phyloP scores from a whole-genome alignment of 2,113 vertebrate species.

The Blennius ocellaris region DNA sequence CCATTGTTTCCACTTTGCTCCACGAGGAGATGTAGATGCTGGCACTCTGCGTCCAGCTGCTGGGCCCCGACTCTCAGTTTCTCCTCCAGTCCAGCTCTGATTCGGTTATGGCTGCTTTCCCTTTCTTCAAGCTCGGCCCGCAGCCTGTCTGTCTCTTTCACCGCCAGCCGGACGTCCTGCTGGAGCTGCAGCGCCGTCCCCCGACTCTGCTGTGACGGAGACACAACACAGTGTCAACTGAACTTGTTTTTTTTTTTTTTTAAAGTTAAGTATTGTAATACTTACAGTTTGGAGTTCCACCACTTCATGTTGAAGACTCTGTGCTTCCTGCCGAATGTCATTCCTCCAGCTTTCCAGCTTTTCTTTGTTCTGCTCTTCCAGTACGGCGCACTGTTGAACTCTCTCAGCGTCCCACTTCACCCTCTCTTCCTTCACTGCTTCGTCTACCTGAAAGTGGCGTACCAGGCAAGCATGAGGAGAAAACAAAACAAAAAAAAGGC shows the following conservation, averaged over 20 bases:
- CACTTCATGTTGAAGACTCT: conserved; percentile 70
- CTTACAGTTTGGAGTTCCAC: conserved; percentile 81
- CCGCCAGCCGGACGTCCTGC: conserved; percentile 43
- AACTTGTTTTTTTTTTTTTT: no score
- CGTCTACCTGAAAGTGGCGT: conserved; percentile 52
- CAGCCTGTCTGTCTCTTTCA: conserved; percentile 64
- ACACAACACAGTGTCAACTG: conserved; percentile 11
- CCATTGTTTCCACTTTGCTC: conserved; percentile 42
- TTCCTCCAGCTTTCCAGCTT: conserved; percentile 67
- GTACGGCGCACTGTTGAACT: not conserved
- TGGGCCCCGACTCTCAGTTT: conserved; percentile 57
- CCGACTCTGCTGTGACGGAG: conserved; percentile 68
- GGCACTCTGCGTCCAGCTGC: conserved; percentile 60
- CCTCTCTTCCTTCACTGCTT: conserved; percentile 56
- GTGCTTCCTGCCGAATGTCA: conserved; percentile 62
- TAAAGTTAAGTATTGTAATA: no score
- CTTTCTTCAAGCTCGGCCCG: conserved; percentile 56
- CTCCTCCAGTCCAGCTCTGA: conserved; percentile 62
- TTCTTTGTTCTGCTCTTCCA: conserved; percentile 59
- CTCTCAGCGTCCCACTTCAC: conserved; percentile 68
- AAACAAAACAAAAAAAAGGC: no score
- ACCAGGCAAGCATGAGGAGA: not conserved
- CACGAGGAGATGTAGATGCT: conserved; percentile 54
- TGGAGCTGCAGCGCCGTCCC: conserved; percentile 36
- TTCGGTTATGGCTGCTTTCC: conserved; percentile 40